Evolutionary conservation across 2,888 invertebrate species (phyloP).

Genomic region (Chalcis sispes): DNA sequence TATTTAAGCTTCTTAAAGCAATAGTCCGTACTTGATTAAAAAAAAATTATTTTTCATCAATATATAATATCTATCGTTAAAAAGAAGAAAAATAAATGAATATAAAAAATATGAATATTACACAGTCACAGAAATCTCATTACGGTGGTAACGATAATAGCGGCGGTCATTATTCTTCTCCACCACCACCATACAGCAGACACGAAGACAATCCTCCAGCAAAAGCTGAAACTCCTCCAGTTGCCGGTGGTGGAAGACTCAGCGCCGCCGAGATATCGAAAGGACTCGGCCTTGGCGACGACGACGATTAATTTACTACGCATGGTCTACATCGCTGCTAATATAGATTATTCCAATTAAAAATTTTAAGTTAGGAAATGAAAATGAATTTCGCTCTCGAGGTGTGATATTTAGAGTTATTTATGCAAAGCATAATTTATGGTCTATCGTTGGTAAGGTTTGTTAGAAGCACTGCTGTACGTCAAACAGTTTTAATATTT

Average conservation of each 20-base stretch:
- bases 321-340: background rate
- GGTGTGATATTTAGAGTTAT: too few relatives aligned
- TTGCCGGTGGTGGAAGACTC: constrained; percentile 66
- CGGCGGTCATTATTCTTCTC: constrained; percentile 52
- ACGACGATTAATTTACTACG: constrained; percentile 64
- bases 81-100: background rate
- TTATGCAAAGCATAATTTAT: too few relatives aligned
- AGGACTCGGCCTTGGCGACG: constrained; percentile 71
- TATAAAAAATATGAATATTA: too few relatives aligned
- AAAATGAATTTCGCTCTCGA: too few relatives aligned
- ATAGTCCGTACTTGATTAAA: too few relatives aligned
- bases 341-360: background rate
- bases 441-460: too few relatives aligned
- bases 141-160: constrained; percentile 28
- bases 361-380: background rate
- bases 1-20: too few relatives aligned
- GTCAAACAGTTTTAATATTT: too few relatives aligned
- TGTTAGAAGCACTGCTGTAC: too few relatives aligned
- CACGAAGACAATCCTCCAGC: constrained; percentile 59
- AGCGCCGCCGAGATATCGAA: constrained; percentile 73
- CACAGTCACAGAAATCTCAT: constrained; percentile 62
- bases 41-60: too few relatives aligned
- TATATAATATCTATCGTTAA: too few relatives aligned
- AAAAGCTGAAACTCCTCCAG: too few relatives aligned
- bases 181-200: constrained; percentile 55